Evolutionary conservation across 2,888 invertebrate genomes (phyloP), one percentile per base, ranked within the genome.

Genomic region (Pammene fasciana): DNA sequence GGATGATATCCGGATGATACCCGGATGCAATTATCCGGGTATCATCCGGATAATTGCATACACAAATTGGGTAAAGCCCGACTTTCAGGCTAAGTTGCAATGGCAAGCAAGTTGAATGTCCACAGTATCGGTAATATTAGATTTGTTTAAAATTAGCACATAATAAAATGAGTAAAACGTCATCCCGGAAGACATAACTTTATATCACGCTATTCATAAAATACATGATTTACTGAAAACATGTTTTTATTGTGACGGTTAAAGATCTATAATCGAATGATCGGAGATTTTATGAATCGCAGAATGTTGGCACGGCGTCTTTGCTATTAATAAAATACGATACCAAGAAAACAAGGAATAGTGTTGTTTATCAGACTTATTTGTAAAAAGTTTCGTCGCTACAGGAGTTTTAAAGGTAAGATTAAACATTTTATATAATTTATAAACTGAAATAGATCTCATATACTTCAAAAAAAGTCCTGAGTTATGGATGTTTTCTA

Each of bases 241-340:
- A 0, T 8, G n/a, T 7, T 48, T 48, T 16, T 48, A 48, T 16
- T 48, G n/a, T 14, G 9, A 48, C n/a, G 48, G 14, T 8, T 8
- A n/a, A 13, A 14, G 14, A 48, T 6, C 54, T 6, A 41, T 11
- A 14, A 11, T 26, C 10, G 0, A 56, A 56, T 55, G 55, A 10
- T 4, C 14, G 36, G 41, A 1, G 16, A 16, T 16, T 56, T 16
- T 41, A 18, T 41, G 14, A 57, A 16, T 41, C 41, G 34, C 54
- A 54, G 13, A 41, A 18, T 41, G 16, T 57, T 57, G 57, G 57
- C 57, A 57, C 57, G 18, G 13, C 14, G 41, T 57, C 16, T 34
- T 45, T n/a, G 34, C 46, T 60, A 34, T 46, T 48, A 46, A 36
- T 60, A 46, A 34, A 46, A 10, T 14, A 7, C 14, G 46, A 6